These are phyloP conservation scores for Diabrotica balteata DNA, from an alignment of 2,888 invertebrate species.

Conservation along the genomic window DNA sequence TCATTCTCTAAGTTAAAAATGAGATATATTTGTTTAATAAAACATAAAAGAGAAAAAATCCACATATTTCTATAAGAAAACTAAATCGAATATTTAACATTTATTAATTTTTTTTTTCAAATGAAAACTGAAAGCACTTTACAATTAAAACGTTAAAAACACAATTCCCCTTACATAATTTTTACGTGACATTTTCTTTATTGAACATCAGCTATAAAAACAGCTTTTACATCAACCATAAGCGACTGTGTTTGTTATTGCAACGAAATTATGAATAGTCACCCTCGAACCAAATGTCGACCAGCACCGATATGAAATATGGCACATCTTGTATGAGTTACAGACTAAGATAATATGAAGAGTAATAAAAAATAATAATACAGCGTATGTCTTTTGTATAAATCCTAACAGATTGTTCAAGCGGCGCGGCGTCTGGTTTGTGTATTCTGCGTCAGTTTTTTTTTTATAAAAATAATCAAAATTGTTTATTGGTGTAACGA, in stretches of 20 bases:
- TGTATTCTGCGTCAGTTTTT: constrained; percentile 5
- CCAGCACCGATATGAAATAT: constrained; percentile 13
- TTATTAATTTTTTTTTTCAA: no score
- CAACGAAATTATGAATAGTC: constrained; percentile 3
- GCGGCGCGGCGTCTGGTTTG: constrained; percentile 6
- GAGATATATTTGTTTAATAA: no score
- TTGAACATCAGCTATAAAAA: no score
- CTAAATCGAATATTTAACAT: no score
- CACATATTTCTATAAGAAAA: no score
- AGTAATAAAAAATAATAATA: constrained; percentile 16
- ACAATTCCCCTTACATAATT: no score
- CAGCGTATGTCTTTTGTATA: constrained; percentile 11
- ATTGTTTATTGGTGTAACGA: background rate
- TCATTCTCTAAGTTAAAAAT: no score
- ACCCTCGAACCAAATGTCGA: constrained; percentile 14
- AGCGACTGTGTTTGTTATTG: constrained; percentile 11
- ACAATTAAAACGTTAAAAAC: no score
- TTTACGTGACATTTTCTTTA: no score
- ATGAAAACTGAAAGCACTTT: no score
- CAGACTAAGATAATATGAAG: constrained; percentile 17
- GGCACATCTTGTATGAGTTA: constrained; percentile 12
- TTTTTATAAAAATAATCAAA: background rate
- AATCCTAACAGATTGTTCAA: constrained; percentile 14
- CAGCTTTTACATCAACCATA: no score
- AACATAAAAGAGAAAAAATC: no score